Base-by-base conservation (phyloP, 1,140 invertebrate species). In the Trichomalopsis sarcophagae region DNA sequence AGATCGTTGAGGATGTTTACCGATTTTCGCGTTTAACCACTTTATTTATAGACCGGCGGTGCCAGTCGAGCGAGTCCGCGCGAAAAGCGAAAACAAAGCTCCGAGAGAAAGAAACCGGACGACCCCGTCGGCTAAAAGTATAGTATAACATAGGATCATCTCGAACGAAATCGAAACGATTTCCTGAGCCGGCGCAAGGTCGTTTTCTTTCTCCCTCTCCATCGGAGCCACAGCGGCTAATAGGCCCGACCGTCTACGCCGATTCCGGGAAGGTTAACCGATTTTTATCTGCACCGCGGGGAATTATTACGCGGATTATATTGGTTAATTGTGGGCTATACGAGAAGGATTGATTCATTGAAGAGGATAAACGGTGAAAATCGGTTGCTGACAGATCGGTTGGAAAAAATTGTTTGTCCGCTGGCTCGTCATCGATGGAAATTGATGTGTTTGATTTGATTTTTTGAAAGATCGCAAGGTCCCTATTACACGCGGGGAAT, bases 81-180 rank as follows among this genome's bases (percentile, higher is more conserved):
- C 40, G 40, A 44, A 44, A 44, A 9, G 36, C 40, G 40, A 44
- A 44, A 44, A 44, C 10, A 44, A 44, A 27, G 27, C 27, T 27
- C 27, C 27, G 27, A 27, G 27, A 69, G 68, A 69, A 50, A 62
- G 76, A 79, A 62, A 85, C 84, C 87, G 50, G 86, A 85, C 81
- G 86, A 88, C 86, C 86, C 79, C 55, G 87, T 84, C 87, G 2
- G 73, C 80, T 0, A 62, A 62, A 14, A 21, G 14, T 17, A 21
- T 55, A 47, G 14, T 55, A 14, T 17, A 17, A 14, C 21, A 55
- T 55, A 79, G 85, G 76, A 27, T 69, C 74, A 17, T 78, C 76
- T 50, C 23, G 71, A 75, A 91, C 87, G 89, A 91, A 91, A 91
- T 89, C 87, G 89, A 91, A 91, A 91, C 87, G 84, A 91, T 89